Conservation (phyloP, 2,113 vertebrate species). For the Megaceryle maxima region DNA sequence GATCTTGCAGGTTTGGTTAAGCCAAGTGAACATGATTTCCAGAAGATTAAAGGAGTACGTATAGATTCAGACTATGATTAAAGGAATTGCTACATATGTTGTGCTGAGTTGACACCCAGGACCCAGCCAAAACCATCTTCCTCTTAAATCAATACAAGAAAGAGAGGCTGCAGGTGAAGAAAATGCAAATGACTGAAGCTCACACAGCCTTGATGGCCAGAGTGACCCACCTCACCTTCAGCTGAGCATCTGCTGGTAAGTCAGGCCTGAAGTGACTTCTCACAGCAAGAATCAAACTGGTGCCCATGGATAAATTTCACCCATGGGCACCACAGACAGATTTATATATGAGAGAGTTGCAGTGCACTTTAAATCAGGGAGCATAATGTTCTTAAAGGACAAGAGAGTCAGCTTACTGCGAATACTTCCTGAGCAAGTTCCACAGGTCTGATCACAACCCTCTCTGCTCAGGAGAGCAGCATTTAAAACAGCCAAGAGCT, state of each 20-base stretch:
- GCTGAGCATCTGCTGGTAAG: background rate
- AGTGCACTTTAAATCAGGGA: background rate
- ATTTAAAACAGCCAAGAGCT: background rate
- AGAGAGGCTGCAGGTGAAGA: too few species aligned
- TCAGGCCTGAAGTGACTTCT: background rate
- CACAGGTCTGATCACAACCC: background rate
- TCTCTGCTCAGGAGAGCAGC: background rate
- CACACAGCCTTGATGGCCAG: background rate
- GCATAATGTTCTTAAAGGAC: background rate
- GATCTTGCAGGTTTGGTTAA: background rate
- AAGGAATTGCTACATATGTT: background rate
- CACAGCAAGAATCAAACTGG: background rate
- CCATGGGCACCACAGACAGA: background rate
- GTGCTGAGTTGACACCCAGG: background rate
- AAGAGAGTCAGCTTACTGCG: background rate
- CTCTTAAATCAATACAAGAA: background rate
- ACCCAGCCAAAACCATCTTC: background rate
- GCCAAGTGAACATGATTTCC: background rate
- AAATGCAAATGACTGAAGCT: background rate
- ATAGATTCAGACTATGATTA: background rate
- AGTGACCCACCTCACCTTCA: background rate
- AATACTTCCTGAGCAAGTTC: background rate
- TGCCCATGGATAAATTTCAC: background rate
- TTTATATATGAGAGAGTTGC: background rate
- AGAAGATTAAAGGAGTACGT: background rate